A percentile compares a stretch with the other conserved stretches of the same genome.
phyloP scores from a whole-genome alignment of 2,797 vertebrate species.

The Bufotes viridis region DNA sequence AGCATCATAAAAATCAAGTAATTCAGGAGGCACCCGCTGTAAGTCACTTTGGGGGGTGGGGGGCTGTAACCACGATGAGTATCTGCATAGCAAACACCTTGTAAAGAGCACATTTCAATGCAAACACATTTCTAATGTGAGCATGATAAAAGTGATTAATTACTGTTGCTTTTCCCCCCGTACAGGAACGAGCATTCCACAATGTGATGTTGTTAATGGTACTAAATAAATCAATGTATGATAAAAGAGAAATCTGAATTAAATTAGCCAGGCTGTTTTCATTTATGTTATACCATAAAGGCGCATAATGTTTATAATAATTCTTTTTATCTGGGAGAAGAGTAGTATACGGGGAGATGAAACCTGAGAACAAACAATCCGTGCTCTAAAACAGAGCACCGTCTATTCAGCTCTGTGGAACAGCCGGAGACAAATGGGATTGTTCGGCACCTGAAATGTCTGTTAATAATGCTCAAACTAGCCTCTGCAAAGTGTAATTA shows the following conservation, averaged over 20 bases:
- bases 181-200: conserved; percentile 54
- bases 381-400: conserved; percentile 23
- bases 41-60: conserved; percentile 31
- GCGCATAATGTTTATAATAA: conserved; percentile 61
- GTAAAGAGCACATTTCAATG: conserved; percentile 53
- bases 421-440: conserved; percentile 40
- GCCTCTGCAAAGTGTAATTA: conserved; percentile 40
- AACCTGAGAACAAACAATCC: conserved; percentile 37
- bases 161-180: conserved; percentile 47
- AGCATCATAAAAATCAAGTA: conserved; percentile 8
- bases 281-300: conserved; percentile 61
- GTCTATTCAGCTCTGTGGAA: conserved; percentile 31
- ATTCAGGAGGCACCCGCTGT: background rate
- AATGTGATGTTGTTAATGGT: conserved; percentile 61
- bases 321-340: conserved; percentile 46
- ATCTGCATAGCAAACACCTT: conserved; percentile 40
- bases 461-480: conserved; percentile 37
- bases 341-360: conserved; percentile 39
- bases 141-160: conserved; percentile 62
- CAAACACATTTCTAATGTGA: conserved; percentile 56
- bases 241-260: conserved; percentile 63
- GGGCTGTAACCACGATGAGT: conserved; percentile 31
- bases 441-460: conserved; percentile 32
- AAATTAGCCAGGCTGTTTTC: conserved; percentile 62
- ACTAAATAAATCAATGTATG: conserved; percentile 60